Evolutionary conservation across 2,797 vertebrate species (phyloP).

Genomic region (Salmo trutta): DNA sequence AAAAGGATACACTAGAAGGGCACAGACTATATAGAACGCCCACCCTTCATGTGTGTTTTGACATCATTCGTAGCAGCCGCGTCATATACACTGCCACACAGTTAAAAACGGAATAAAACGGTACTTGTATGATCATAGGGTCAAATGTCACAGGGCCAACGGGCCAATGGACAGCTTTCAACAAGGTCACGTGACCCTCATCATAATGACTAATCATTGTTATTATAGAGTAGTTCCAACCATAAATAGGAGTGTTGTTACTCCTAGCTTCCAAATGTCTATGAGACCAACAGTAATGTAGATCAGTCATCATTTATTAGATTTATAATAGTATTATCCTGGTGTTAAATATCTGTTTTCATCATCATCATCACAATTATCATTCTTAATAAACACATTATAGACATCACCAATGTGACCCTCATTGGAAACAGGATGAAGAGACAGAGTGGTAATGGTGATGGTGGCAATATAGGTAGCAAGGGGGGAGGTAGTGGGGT

Average conservation of each 20-base stretch:
- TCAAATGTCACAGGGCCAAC: constrained; percentile 57
- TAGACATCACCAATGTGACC: constrained; percentile 62
- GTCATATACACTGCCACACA: constrained; percentile 55
- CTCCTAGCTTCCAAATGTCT: constrained; percentile 59
- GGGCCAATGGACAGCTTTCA: constrained; percentile 60
- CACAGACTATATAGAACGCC: constrained; percentile 50
- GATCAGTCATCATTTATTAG: constrained; percentile 68
- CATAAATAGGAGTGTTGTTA: constrained; percentile 60
- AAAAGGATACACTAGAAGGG: constrained; percentile 55
- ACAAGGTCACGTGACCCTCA: constrained; percentile 59
- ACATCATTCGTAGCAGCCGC: constrained; percentile 79
- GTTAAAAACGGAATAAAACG: constrained; percentile 48
- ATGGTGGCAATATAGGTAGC: background rate
- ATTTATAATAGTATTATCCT: constrained; percentile 62
- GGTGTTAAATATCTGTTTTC: constrained; percentile 65
- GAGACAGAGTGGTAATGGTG: background rate
- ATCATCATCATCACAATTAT: constrained; percentile 55
- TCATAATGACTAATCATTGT: constrained; percentile 37
- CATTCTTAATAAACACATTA: constrained; percentile 65
- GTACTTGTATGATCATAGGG: constrained; percentile 51
- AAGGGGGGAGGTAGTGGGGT: background rate
- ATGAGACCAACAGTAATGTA: constrained; percentile 72
- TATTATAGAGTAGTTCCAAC: constrained; percentile 39
- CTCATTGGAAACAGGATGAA: constrained; percentile 44
- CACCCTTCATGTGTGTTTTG: constrained; percentile 67